Evolutionary conservation across 2,797 vertebrate species (phyloP).

Genomic region (Falco concolor): DNA sequence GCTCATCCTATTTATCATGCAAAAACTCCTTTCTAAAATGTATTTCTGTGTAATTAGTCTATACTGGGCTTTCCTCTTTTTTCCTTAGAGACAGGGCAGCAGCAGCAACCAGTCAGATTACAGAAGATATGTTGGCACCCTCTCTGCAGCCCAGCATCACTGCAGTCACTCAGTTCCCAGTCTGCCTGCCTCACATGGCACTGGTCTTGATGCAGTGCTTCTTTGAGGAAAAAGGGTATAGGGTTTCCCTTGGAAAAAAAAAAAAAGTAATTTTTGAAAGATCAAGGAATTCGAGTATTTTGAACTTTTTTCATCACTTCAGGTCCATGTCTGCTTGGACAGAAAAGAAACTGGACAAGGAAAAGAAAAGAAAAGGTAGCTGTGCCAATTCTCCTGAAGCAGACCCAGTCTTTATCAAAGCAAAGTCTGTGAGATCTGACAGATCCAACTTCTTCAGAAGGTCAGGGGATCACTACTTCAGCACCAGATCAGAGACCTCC

Average conservation of each 20-base stretch:
- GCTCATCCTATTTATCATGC: not conserved
- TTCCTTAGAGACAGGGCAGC: slow-evolving; percentile 64
- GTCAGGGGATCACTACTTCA: slow-evolving; percentile 56
- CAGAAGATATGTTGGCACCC: slow-evolving; percentile 52
- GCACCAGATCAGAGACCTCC: slow-evolving; percentile 56
- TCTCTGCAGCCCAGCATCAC: slow-evolving; percentile 46
- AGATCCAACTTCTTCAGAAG: slow-evolving; percentile 56
- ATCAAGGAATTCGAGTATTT: slow-evolving; percentile 55
- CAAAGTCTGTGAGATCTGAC: slow-evolving; percentile 63
- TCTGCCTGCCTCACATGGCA: slow-evolving; percentile 10
- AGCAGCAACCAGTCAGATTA: slow-evolving; percentile 66
- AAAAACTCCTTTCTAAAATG: slow-evolving; percentile 35
- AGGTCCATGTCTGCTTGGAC: slow-evolving; percentile 65
- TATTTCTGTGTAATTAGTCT: slow-evolving; percentile 35
- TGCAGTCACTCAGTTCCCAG: slow-evolving; percentile 55
- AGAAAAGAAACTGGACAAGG: slow-evolving; percentile 65
- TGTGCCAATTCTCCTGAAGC: slow-evolving; percentile 58
- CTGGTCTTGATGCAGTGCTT: not conserved
- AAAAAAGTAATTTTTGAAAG: slow-evolving; percentile 4
- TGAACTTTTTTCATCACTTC: slow-evolving; percentile 70
- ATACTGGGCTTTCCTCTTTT: slow-evolving; percentile 55
- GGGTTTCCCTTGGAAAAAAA: slow-evolving; percentile 15
- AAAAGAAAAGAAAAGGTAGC: slow-evolving; percentile 65
- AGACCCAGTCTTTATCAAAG: slow-evolving; percentile 62
- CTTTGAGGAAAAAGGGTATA: slow-evolving; percentile 45